These are phyloP conservation scores for Lasioglossum leucozonium DNA, from an alignment of 2,888 invertebrate genomes.

Conservation along the genomic window DNA sequence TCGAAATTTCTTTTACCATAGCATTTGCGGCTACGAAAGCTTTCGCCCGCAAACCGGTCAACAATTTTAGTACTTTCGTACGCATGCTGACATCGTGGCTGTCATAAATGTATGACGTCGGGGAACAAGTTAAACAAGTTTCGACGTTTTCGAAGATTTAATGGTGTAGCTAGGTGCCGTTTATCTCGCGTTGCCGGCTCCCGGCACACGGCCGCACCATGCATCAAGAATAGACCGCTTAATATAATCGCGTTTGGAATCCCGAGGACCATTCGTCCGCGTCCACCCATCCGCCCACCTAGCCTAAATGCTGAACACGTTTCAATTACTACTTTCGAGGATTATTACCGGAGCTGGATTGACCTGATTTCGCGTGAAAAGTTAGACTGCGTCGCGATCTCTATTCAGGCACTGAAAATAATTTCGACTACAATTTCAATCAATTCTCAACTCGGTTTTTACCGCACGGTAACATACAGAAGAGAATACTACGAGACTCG, in stretches of 20 bases:
- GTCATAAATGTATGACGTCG: too few species aligned
- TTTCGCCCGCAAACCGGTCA: too few species aligned
- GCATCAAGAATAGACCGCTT: constrained; percentile 32
- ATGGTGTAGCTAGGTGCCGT: not conserved
- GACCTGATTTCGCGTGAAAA: too few species aligned
- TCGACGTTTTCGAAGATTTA: constrained; percentile 33
- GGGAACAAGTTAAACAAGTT: constrained; percentile 8
- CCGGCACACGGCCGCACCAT: not conserved
- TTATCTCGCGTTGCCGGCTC: not conserved
- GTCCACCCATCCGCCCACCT: constrained; percentile 5
- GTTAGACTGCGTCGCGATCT: too few species aligned
- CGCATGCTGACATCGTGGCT: too few species aligned
- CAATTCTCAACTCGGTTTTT: too few species aligned
- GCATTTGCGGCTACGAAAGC: too few species aligned
- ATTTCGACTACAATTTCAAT: not conserved
- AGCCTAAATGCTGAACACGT: not conserved
- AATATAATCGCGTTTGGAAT: constrained; percentile 42
- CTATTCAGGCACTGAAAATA: not conserved
- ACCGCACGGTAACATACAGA: too few species aligned
- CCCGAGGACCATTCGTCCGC: not conserved
- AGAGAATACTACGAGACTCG: too few species aligned
- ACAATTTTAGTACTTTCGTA: too few species aligned
- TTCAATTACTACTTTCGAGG: not conserved
- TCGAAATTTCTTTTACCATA: too few species aligned
- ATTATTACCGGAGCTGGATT: not conserved